Evolutionary conservation across 2,113 vertebrate genomes (phyloP).

Genomic region (Epinephelus cyanopodus): DNA sequence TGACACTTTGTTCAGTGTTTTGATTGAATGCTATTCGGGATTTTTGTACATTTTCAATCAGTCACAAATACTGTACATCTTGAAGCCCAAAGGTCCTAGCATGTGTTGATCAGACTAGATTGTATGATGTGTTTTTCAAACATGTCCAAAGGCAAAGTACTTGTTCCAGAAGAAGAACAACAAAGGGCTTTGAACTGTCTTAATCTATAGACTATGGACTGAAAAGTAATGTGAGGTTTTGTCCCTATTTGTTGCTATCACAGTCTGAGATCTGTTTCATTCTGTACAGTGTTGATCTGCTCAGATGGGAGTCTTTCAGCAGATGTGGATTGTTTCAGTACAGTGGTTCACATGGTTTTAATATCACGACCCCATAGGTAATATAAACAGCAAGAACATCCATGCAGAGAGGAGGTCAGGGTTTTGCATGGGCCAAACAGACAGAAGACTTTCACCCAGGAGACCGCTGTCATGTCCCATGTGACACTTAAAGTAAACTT

Average conservation of each 20-base stretch:
- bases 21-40: slow-evolving; percentile 26
- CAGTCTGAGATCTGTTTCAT: not conserved
- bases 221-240: not conserved
- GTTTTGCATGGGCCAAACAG: no score
- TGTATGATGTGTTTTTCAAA: not conserved
- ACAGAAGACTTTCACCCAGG: no score
- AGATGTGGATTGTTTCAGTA: not conserved
- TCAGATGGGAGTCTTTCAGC: not conserved
- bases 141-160: not conserved
- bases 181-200: no score
- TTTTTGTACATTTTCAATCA: slow-evolving; percentile 13
- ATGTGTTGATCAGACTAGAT: not conserved
- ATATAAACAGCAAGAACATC: no score
- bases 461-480: no score
- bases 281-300: not conserved
- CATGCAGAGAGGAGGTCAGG: no score
- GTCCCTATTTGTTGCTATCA: not conserved
- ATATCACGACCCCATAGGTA: no score
- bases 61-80: not conserved
- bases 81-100: not conserved
- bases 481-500: no score
- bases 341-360: no score
- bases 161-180: not conserved
- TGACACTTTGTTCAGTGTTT: slow-evolving; percentile 46
- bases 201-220: not conserved